Percentiles rank a stretch among this genome's conserved stretches.
phyloP scores from a whole-genome alignment of 2,888 invertebrate species.

The Deroplatys truncata region DNA sequence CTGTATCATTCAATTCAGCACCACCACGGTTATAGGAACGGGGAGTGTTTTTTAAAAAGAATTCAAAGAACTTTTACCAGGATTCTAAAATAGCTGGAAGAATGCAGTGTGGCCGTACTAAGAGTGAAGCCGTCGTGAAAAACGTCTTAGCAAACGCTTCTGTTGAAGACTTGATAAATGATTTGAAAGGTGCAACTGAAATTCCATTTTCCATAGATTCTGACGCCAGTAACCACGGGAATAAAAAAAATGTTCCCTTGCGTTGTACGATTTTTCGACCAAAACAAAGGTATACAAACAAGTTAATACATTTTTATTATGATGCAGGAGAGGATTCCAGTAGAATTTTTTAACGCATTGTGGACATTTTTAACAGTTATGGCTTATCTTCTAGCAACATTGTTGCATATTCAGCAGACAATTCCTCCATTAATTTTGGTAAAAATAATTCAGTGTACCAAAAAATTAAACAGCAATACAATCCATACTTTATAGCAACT shows the following conservation, averaged over 20 bases:
- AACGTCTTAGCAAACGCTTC: background rate
- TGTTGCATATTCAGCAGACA: background rate
- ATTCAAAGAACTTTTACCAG: background rate
- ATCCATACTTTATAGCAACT: background rate
- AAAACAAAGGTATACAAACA: too few relatives aligned
- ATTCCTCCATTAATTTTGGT: background rate
- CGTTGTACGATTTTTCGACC: background rate
- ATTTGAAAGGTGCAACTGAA: background rate
- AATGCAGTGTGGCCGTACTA: background rate
- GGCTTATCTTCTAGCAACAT: background rate
- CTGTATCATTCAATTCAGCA: background rate
- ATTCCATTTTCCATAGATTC: background rate
- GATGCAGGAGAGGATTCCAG: background rate
- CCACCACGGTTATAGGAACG: background rate
- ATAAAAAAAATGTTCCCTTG: background rate
- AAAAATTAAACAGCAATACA: background rate
- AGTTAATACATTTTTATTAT: too few relatives aligned
- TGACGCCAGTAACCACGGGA: background rate
- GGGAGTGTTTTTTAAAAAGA: background rate
- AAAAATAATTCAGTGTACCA: background rate
- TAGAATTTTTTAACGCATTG: background rate
- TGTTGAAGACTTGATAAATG: background rate
- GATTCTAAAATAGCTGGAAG: background rate
- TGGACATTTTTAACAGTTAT: background rate
- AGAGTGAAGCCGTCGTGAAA: background rate